Percentiles rank a stretch among this genome's conserved stretches.
Evolutionary conservation across 2,797 vertebrate species (phyloP).

Genomic region (Sciaenops ocellatus): DNA sequence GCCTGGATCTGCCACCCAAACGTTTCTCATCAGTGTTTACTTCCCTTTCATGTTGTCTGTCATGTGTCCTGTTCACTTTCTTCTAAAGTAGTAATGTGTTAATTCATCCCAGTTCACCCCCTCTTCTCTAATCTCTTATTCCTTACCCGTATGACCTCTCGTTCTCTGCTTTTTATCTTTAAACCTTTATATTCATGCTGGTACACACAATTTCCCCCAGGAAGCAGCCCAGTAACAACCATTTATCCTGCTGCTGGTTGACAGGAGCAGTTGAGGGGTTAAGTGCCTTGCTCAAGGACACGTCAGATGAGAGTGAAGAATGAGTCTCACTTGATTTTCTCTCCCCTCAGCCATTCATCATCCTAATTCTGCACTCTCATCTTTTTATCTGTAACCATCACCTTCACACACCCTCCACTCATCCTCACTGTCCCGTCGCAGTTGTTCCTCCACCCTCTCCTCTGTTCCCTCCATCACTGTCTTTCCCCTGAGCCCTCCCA

Average conservation of each 20-base stretch:
- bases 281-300: slow-evolving; percentile 78
- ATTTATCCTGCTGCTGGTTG: slow-evolving; percentile 31
- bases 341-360: slow-evolving; percentile 52
- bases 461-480: slow-evolving; percentile 29
- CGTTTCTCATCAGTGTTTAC: neutral
- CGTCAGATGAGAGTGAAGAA: slow-evolving; percentile 52
- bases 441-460: slow-evolving; percentile 35
- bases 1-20: no score
- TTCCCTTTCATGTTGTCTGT: neutral
- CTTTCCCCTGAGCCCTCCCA: slow-evolving; percentile 26
- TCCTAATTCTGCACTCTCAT: slow-evolving; percentile 39
- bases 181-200: neutral
- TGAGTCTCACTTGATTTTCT: slow-evolving; percentile 27
- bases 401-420: slow-evolving; percentile 61
- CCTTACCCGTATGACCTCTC: neutral
- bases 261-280: slow-evolving; percentile 52
- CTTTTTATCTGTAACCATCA: slow-evolving; percentile 57
- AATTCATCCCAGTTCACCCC: neutral
- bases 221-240: slow-evolving; percentile 15
- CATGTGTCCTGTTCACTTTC: neutral
- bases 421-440: slow-evolving; percentile 23
- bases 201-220: neutral
- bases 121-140: neutral
- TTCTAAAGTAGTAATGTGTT: neutral
- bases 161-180: neutral